Evolutionary conservation across 2,888 invertebrate genomes (phyloP).

Genomic region (Caenorhabditis macrosperma): DNA sequence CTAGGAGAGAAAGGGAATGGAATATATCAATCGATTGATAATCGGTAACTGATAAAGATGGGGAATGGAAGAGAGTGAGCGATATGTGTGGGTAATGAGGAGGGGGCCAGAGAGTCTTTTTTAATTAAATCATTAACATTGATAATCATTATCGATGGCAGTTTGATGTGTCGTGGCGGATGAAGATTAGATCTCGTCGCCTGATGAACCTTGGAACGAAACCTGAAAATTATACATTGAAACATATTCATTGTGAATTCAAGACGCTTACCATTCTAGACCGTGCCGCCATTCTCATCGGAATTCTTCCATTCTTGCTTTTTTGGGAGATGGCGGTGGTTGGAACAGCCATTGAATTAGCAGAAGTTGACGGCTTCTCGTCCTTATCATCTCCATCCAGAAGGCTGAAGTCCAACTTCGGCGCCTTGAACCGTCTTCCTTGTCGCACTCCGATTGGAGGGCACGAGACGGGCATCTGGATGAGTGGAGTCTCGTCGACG

Average conservation of each 20-base stretch:
- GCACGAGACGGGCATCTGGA: slow-evolving; percentile 36
- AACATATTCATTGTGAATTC: background rate
- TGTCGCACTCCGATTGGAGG: slow-evolving; percentile 30
- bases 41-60: no score
- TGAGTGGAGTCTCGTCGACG: slow-evolving; percentile 27
- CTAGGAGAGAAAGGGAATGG: no score
- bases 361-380: background rate
- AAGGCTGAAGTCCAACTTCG: slow-evolving; percentile 45
- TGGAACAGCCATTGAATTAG: background rate
- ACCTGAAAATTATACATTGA: slow-evolving; percentile 1
- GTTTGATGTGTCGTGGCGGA: background rate
- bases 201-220: slow-evolving; percentile 32
- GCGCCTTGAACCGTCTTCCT: slow-evolving; percentile 9
- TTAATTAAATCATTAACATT: no score
- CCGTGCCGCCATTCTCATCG: no score
- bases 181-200: slow-evolving; percentile 27
- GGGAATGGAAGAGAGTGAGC: no score
- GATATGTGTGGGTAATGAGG: no score
- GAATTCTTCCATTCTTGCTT: background rate
- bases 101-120: no score
- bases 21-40: no score
- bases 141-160: no score
- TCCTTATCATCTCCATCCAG: slow-evolving; percentile 38
- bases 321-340: background rate
- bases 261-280: background rate